Evolutionary conservation across 2,888 invertebrate species (phyloP).

Genomic region (Cephus spinipes): DNA sequence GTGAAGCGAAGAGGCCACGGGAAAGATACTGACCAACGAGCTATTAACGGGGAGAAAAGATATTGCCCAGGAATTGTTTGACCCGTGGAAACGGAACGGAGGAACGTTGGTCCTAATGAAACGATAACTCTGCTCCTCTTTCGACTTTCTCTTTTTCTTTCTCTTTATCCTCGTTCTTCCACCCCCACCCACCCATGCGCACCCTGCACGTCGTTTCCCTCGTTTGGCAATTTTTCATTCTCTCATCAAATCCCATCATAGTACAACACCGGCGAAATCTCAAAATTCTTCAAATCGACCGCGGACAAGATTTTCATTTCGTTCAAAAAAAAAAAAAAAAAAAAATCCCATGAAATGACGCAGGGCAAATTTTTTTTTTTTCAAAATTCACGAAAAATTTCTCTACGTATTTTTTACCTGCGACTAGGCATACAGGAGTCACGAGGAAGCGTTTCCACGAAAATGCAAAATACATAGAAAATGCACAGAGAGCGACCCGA

Average conservation of each 20-base stretch:
- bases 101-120: neutral
- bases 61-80: conserved; percentile 46
- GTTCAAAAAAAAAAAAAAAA: no score
- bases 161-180: neutral
- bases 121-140: neutral
- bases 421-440: neutral
- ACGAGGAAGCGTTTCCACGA: neutral
- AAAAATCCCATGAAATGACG: no score
- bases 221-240: neutral
- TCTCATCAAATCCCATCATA: neutral
- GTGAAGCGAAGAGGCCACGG: conserved; percentile 34
- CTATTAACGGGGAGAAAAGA: conserved; percentile 51
- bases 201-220: neutral
- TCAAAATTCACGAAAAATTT: neutral
- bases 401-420: neutral
- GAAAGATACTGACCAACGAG: conserved; percentile 49
- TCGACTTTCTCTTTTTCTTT: neutral
- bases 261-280: neutral
- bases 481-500: neutral
- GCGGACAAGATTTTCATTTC: neutral
- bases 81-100: conserved; percentile 23
- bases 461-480: neutral
- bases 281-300: neutral
- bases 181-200: neutral
- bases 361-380: neutral